A percentile compares a stretch with the other conserved stretches of the same genome.
phyloP scores from a whole-genome alignment of 1,140 invertebrate species.

The Drosophila orena region DNA sequence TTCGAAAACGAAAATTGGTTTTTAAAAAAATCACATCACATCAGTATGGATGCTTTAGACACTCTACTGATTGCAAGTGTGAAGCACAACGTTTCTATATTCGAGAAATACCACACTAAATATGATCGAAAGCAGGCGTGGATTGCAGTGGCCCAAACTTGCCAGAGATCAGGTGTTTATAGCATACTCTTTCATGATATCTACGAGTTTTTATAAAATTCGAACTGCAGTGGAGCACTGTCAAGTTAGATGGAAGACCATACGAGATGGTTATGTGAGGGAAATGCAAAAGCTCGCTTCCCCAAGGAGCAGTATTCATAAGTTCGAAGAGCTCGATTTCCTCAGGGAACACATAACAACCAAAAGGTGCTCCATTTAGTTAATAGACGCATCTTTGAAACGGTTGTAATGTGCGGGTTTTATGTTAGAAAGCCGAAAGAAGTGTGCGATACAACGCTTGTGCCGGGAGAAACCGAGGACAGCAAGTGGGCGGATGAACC shows the following conservation, averaged over 20 bases:
- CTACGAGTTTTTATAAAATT: neutral
- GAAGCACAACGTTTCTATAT: slow-evolving; percentile 24
- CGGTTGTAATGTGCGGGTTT: too few species aligned
- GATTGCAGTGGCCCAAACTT: slow-evolving; percentile 3
- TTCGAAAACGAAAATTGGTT: neutral
- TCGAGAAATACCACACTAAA: slow-evolving; percentile 8
- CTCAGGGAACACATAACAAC: slow-evolving; percentile 23
- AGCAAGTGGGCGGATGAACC: neutral
- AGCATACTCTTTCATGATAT: too few species aligned
- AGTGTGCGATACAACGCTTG: neutral
- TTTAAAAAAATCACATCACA: neutral
- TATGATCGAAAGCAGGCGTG: slow-evolving; percentile 16
- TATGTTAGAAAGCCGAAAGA: too few species aligned
- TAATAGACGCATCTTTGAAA: too few species aligned
- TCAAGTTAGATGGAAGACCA: slow-evolving; percentile 25
- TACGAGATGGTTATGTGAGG: slow-evolving; percentile 39
- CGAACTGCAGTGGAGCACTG: slow-evolving; percentile 9
- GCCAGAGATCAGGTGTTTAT: slow-evolving; percentile 15
- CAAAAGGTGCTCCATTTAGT: neutral
- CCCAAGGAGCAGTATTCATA: neutral
- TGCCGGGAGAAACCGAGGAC: neutral
- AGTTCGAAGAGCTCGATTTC: slow-evolving; percentile 12
- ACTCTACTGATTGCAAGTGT: slow-evolving; percentile 21
- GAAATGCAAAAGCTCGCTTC: slow-evolving; percentile 17
- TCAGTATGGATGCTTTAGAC: slow-evolving; percentile 6